Evolutionary conservation across 2,113 vertebrate species (phyloP), one percentile per base, ranked within the genome.

Genomic region (Solea solea): DNA sequence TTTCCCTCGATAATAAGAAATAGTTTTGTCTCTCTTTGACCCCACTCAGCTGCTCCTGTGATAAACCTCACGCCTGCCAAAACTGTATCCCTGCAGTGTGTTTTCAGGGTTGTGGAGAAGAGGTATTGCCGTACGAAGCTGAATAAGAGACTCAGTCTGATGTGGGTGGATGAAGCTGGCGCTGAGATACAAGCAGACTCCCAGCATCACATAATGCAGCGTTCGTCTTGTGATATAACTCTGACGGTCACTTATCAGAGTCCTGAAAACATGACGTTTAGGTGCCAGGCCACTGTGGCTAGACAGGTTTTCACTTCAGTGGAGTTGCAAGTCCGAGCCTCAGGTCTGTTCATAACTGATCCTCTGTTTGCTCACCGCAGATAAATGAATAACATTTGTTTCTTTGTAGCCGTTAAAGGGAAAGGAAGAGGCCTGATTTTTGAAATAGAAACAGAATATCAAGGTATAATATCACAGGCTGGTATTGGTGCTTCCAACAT

Each of bases 121-220:
- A 0, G 5, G 11, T 3, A 2, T 1, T 81, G 69, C 25, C 0
- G 1, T 2, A 21, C 9, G 8, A 0, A 0, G 9, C 12, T 0
- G 0, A 8, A 0, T 0, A 1, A 7, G 2, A 0, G 1, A 12
- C 16, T 82, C 50, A 1, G 0, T 1, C 67, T 89, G 62, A 15
- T 0, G 10, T 89, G 86, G 86, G 67, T 83, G 68, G 73, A 89
- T 55, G 83, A 70, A 46, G 5, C 28, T 0, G 48, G 48, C 3
- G 2, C 7, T 15, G n/a, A 39, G n/a, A 14, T 89, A 16, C 48
- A 41, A 13, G 1, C 25, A 9, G 69, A 86, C 54, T 15, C 66
- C 5, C 15, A 69, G 2, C 63, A 84, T 14, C 64, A 40, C 21
- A 50, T 66, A 45, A 41, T 41, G 2, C 40, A 7, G 1, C 3